Base-by-base conservation (phyloP, 2,888 invertebrate genomes). In the Nymphalis polychloros region DNA sequence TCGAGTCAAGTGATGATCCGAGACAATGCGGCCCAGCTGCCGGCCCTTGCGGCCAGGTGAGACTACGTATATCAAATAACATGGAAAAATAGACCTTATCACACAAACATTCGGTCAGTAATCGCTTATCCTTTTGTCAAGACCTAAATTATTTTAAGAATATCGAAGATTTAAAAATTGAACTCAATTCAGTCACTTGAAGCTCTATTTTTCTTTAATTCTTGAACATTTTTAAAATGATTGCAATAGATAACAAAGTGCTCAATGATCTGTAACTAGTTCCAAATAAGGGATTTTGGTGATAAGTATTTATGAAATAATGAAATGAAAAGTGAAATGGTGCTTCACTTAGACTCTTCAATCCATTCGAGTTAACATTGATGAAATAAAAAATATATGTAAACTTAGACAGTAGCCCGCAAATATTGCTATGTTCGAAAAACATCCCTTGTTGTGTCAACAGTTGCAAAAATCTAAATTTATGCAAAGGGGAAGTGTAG, bases 401-500 rank as follows among this genome's bases (percentile, higher is more conserved):
- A 41, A 13, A 41, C 41, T 41, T 41, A 41, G 13, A 13, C 31
- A n/a, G 27, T 27, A 2, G 27, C 31, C 35, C 23, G 7, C 13
- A 41, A 57, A 57, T 17, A 59, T 57, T 3, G 19, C 2, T 46
- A 17, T 19, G 59, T 59, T 35, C 16, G 4, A 13, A 41, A 41
- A 41, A 4, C 4, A 31, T 55, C 53, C 31, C 53, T 55, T 31
- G 27, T n/a, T 55, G 23, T 31, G 8, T 27, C 53, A 55, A 67
- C 67, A 66, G 63, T 71, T 73, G 88, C 87, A 72, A 84, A 89
- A 88, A 83, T 85, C 80, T 79, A 91, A 91, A 92, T 90, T 84
- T 92, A 92, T 92, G 90, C 91, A 91, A 91, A 90, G 92, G 92
- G 92, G 90, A 91, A 92, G 89, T 82, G 78, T 82, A 77, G 79